Base-by-base conservation (phyloP, 2,113 vertebrate species). In the Ginglymostoma cirratum region DNA sequence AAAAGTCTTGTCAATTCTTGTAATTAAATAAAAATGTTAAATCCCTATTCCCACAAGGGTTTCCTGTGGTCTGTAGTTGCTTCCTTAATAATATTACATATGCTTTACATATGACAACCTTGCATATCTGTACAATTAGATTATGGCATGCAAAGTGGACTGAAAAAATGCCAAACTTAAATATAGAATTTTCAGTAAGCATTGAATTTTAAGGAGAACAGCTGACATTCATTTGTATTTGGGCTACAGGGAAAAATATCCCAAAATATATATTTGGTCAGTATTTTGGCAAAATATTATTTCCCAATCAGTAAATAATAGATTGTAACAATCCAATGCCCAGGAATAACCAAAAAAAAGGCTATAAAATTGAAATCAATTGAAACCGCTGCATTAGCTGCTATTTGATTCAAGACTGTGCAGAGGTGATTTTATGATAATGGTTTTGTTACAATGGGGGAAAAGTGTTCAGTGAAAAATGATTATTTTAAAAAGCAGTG, bases 1-100 rank as follows among this genome's bases (percentile, higher is more conserved):
- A 95, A 72, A 95, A 72, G 94, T 52, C 94, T 70, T 95, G 27
- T 95, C 94, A 95, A 95, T 95, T 95, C 72, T 34, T 95, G 94
- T 95, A 95, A 95, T 95, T 95, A 95, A 95, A 95, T 95, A 95
- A 95, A 95, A 95, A 95, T 95, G 67, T 95, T 52, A 76, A 95
- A 95, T 95, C 45, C 66, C 12, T 52, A 76, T 95, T 76, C 94
- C 94, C 67, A 48, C 94, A 72, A 69, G 94, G 94, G 7, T 52
- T 52, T 95, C 94, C 69, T 72, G 42, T 76, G 42, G 94, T 95
- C 94, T 72, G 38, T 72, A 52, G 42, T 45, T 76, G 42, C 67
- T 34, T 76, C 69, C 94, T 72, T 70, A 95, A 95, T 95, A 45
- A 95, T 70, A 95, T 95, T 95, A 95, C 67, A 95, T 48, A 76